Percentiles rank a stretch among this genome's conserved stretches.
Evolutionary conservation across 2,113 vertebrate genomes (phyloP).

Genomic region (Zapornia atra): DNA sequence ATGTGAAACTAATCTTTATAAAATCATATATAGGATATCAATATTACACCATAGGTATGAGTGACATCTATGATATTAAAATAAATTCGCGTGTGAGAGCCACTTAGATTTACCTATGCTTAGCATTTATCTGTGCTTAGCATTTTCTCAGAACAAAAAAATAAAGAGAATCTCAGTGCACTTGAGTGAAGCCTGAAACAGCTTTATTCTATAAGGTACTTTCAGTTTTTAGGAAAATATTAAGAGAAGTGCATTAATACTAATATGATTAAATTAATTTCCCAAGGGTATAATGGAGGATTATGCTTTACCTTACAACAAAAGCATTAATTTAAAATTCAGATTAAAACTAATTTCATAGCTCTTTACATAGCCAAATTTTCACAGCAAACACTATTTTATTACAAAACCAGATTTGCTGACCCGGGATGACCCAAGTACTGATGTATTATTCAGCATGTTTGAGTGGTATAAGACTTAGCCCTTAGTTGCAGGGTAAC

Average conservation of each 20-base stretch:
- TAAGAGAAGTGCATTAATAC: neutral
- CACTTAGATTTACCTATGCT: neutral
- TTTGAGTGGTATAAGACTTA: neutral
- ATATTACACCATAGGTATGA: neutral
- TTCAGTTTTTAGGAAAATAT: neutral
- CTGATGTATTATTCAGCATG: neutral
- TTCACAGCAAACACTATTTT: neutral
- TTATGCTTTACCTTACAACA: neutral
- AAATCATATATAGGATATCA: neutral
- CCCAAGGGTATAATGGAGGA: neutral
- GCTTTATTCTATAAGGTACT: neutral
- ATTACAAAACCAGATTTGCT: neutral
- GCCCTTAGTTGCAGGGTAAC: neutral
- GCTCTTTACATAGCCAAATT: neutral
- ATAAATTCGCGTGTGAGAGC: neutral
- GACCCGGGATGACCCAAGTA: neutral
- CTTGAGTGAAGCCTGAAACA: neutral
- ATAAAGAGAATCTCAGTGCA: too few species aligned
- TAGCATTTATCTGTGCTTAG: neutral
- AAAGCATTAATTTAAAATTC: neutral
- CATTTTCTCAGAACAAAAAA: neutral
- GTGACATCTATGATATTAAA: neutral
- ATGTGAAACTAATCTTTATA: neutral
- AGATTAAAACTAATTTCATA: neutral
- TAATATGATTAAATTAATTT: neutral